A percentile compares a stretch with the other conserved stretches of the same genome.
These are phyloP conservation scores for Frieseomelitta varia DNA, from an alignment of 1,140 invertebrate genomes.

Conservation along the genomic window DNA sequence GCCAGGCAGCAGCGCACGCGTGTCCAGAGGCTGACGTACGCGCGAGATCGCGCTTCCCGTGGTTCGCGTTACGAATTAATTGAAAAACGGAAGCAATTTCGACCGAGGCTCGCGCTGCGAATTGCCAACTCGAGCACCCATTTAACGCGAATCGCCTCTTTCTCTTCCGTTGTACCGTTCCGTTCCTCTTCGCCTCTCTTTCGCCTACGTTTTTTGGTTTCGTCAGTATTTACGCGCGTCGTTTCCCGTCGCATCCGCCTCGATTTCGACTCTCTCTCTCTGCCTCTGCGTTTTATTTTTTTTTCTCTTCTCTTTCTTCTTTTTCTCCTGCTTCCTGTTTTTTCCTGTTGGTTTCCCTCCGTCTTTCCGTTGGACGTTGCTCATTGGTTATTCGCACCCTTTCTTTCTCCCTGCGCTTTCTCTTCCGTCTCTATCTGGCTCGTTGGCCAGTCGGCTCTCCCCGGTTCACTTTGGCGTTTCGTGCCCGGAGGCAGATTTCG, in stretches of 20 bases:
- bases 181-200: neutral
- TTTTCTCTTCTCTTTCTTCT: too few species aligned
- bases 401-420: too few species aligned
- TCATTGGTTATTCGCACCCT: neutral
- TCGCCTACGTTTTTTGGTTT: neutral
- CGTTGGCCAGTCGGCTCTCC: neutral
- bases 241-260: slow-evolving; percentile 1
- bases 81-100: slow-evolving; percentile 74
- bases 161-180: neutral
- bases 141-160: slow-evolving; percentile 42
- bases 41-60: slow-evolving; percentile 22
- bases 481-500: slow-evolving; percentile 55
- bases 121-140: slow-evolving; percentile 29
- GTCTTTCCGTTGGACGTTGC: neutral
- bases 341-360: neutral
- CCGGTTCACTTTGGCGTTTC: slow-evolving; percentile 5
- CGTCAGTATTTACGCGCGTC: slow-evolving; percentile 19
- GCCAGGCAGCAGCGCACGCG: neutral
- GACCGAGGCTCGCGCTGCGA: slow-evolving; percentile 36
- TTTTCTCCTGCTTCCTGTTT: neutral
- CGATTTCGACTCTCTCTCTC: neutral
- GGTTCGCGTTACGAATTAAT: slow-evolving; percentile 69
- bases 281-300: neutral
- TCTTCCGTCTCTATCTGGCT: neutral
- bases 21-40: neutral